A percentile compares a stretch with the other conserved stretches of the same genome.
Conservation (phyloP, 23 tunicate genomes). For the Ascidia mentula region DNA sequence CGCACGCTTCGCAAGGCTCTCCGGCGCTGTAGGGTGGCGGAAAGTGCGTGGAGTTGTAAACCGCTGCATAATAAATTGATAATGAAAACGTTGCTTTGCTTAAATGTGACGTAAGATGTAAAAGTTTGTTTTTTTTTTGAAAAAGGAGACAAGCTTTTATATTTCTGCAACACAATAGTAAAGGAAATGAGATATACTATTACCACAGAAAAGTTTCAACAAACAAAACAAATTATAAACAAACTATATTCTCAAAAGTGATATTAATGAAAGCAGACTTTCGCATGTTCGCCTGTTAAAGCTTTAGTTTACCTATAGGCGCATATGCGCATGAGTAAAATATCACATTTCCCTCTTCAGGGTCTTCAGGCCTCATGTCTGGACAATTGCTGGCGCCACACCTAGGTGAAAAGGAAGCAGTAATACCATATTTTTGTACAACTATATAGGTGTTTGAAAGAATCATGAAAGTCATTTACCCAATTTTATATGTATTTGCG, state of each 20-base stretch:
- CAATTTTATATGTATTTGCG: neutral
- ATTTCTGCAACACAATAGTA: too few relatives aligned
- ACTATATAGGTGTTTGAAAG: neutral
- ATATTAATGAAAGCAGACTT: too few relatives aligned
- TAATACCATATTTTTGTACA: neutral
- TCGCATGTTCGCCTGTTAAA: too few relatives aligned
- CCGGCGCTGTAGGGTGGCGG: neutral
- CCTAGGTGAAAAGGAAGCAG: neutral
- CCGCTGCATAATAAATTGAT: neutral
- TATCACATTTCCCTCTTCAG: neutral
- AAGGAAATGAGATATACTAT: too few relatives aligned
- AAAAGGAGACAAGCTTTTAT: too few relatives aligned
- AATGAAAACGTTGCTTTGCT: too few relatives aligned
- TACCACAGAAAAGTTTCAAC: too few relatives aligned
- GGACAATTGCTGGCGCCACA: constrained; percentile 1
- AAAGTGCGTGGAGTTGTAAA: neutral
- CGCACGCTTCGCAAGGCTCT: neutral
- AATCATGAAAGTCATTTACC: neutral
- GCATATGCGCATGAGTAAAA: neutral
- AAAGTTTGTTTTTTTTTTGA: too few relatives aligned
- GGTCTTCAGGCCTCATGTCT: neutral
- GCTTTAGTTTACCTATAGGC: neutral
- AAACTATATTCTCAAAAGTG: too few relatives aligned
- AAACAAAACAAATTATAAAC: too few relatives aligned
- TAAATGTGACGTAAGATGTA: too few relatives aligned